Base-by-base conservation (phyloP, 2,888 invertebrate species). In the Caenorhabditis zanzibari region DNA sequence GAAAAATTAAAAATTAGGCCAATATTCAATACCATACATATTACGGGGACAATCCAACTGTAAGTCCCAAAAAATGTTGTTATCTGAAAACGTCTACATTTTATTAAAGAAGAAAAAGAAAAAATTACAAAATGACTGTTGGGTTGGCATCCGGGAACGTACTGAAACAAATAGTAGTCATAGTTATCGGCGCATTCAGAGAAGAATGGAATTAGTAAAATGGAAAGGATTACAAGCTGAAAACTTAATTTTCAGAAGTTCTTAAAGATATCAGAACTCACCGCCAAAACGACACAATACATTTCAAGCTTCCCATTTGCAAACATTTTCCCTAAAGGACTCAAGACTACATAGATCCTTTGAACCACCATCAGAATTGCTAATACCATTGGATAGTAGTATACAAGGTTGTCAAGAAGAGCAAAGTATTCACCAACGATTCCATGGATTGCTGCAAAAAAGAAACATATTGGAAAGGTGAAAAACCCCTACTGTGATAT, bases 311-410 rank as follows among this genome's bases (percentile, higher is more conserved):
- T 63, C n/a, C 26, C n/a, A 44, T 63, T 47, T 5, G 47, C 7
- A 16, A 63, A 63, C 9, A 28, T 26, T 47, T 26, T 41, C 26
- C 26, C 63, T 26, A 63, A 63, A 16, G 63, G 63, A 9, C 5
- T 26, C 6, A 24, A n/a, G 1, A 63, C 12, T 1, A 41, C 19
- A 63, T 63, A 63, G n/a, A 63, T 24, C 16, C 64, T 44, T n/a
- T 64, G 47, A 24, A 10, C 9, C 12, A 47, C 47, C 64, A 64
- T 64, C n/a, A 64, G 9, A 47, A 64, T 19, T n/a, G 47, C n/a
- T 0, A 64, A 14, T 28, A 64, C 44, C 28, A 64, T 10, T 1
- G 64, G 64, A 14, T 47, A 64, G 9, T 16, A 28, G n/a, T 64
- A 64, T 2, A 61, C 61, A 1, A 61, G 35, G 6, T 38, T 41